Base-by-base conservation (phyloP, 2,888 invertebrate genomes). In the Adelphocoris suturalis region DNA sequence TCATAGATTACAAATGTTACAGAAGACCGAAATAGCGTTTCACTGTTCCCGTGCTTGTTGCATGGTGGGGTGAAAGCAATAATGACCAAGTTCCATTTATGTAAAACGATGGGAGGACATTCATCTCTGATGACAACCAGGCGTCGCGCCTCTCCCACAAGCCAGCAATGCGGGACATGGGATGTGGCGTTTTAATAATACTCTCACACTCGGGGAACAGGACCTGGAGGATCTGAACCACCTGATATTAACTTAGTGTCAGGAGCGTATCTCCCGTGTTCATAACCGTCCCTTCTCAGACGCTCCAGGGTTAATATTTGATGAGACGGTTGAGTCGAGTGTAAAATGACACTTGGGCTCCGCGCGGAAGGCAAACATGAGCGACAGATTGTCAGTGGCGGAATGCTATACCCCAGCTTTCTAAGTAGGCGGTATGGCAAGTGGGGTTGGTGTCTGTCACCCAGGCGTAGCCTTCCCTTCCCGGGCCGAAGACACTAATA, bases 291-390 rank as follows among this genome's bases (percentile, higher is more conserved):
- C 86, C 68, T 86, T 76, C 76, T 57, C 75, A 85, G 86, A 76
- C 19, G 46, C 76, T 55, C 37, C 27, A n/a, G 88, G 88, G 88
- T 88, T 88, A 88, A 88, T 88, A 88, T 88, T 88, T 88, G 88
- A 88, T 78, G 78, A 88, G 88, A 78, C 88, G 76, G 88, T 88
- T 78, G 88, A 80, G 80, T 78, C 78, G 78, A 88, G 88, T 88
- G 88, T 88, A 88, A 88, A 88, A 88, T 88, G 88, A 88, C 88
- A 88, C 88, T 78, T 46, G 37, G 85, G 57, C 11, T 19, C 47
- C 37, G 3, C 52, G 48, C 19, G 61, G 57, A 57, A 86, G 86
- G 86, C 86, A 86, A 86, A 86, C 86, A 88, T 47, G 55, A 78
- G 68, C 28, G 88, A 52, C 88, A 88, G 88, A 88, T 88, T 88